Evolutionary conservation across 2,113 vertebrate genomes (phyloP).

Genomic region (Canis aureus): DNA sequence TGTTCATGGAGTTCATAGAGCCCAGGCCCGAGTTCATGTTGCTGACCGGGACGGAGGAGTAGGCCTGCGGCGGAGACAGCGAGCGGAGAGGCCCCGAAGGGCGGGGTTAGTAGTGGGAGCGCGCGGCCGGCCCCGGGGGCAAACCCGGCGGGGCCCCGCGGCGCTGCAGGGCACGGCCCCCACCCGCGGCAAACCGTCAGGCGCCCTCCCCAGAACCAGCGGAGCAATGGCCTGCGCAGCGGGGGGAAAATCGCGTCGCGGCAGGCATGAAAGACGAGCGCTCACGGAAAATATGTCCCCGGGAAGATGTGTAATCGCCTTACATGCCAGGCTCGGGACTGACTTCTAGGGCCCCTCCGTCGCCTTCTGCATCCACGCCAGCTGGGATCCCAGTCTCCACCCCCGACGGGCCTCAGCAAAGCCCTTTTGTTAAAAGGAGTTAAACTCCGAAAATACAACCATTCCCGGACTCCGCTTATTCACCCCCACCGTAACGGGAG

Average conservation of each 20-base stretch:
- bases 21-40: slow-evolving; percentile 95
- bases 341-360: not conserved
- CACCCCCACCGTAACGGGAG: not conserved
- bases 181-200: not conserved
- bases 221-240: not conserved
- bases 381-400: not conserved
- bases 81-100: slow-evolving; percentile 74
- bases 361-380: not conserved
- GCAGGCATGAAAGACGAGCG: slow-evolving; percentile 61
- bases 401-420: not conserved
- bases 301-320: slow-evolving; percentile 68
- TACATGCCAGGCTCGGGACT: not conserved
- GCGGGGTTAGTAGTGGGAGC: slow-evolving; percentile 65
- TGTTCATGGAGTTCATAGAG: slow-evolving; percentile 96
- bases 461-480: not conserved
- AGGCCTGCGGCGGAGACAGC: slow-evolving; percentile 90
- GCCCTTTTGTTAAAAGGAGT: not conserved
- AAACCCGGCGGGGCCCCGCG: not conserved
- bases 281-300: slow-evolving; percentile 61
- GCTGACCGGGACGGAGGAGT: slow-evolving; percentile 94
- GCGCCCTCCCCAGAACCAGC: not conserved
- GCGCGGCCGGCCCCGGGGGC: not conserved
- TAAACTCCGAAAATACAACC: slow-evolving; percentile 36
- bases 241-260: not conserved
- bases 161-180: not conserved